Base-by-base conservation (phyloP, 2,888 invertebrate genomes). In the Tricholauxania praeusta region DNA sequence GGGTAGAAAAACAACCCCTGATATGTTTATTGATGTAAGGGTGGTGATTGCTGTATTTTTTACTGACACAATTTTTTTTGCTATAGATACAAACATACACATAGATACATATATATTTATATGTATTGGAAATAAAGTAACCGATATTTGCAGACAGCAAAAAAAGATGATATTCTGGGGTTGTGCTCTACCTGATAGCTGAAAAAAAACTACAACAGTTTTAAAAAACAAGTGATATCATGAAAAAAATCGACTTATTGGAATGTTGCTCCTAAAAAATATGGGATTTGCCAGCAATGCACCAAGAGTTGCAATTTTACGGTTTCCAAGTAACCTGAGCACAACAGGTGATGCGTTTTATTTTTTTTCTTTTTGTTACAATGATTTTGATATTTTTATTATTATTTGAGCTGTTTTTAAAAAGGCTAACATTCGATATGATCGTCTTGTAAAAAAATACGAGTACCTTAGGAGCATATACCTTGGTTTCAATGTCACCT, bases 171-270 rank as follows among this genome's bases (percentile, higher is more conserved):
- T 10, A 10, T 39, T 10, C 10, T 39, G 39, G 39, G 39, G 39
- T 39, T 39, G 39, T 10, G 1, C 8, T 39, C 39, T 39, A 39
- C 39, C 39, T 39, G 39, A 39, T 10, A 39, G 39, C 10, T 39
- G 8, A 39, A 1, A 39, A 39, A 39, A 39, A 39, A 39, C 10
- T 39, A 6, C 1, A 39, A 39, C 39, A 10, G 10, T 10, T n/a
- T 7, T 39, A 39, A 39, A 39, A 39, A 39, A 39, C 7, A 39
- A 39, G 39, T 39, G 39, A 39, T 60, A 10, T 47, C 15, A 47
- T 14, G 19, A 22, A 69, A 70, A 64, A 76, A 75, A 73, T 76
- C 81, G 82, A 82, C 82, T 82, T 82, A 82, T 81, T 82, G 81
- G 78, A 80, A 81, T 15, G 49, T 64, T 19, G 28, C 15, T 49